Conservation (phyloP, 2,113 vertebrate species). For the Scophthalmus maximus region DNA sequence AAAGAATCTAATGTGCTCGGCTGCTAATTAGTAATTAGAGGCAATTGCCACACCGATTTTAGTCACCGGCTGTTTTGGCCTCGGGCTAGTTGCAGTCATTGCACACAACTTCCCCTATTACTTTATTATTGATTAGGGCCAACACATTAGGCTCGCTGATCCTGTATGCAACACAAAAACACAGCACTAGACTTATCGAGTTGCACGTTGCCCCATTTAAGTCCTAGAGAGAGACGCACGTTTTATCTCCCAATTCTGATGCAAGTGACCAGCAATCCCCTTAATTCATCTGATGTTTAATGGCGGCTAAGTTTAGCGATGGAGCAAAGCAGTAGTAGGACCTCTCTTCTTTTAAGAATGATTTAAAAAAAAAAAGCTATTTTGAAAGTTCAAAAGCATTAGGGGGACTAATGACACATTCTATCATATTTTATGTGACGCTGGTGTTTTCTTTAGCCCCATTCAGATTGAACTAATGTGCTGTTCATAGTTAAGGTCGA, state of each 20-base stretch:
- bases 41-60: conserved; percentile 61
- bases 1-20: conserved; percentile 53
- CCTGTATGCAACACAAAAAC: conserved; percentile 34
- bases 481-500: not conserved
- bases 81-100: conserved; percentile 52
- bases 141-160: conserved; percentile 34
- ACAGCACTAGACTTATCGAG: conserved; percentile 25
- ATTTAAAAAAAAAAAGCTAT: not conserved
- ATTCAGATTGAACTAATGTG: conserved; percentile 1
- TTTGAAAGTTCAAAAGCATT: conserved; percentile 12
- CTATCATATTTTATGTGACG: conserved; percentile 10
- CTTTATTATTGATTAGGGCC: conserved; percentile 65
- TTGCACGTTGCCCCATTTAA: conserved; percentile 46
- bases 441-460: not conserved
- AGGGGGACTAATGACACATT: conserved; percentile 13
- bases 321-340: not conserved
- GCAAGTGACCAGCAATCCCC: conserved; percentile 68
- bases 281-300: conserved; percentile 54
- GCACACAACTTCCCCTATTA: conserved; percentile 53
- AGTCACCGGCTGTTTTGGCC: conserved; percentile 60
- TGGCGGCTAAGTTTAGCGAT: conserved; percentile 40
- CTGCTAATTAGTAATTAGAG: conserved; percentile 73
- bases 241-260: conserved; percentile 65
- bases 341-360: conserved; percentile 26
- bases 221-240: conserved; percentile 40